Evolutionary conservation across 2,113 vertebrate species (phyloP).

Genomic region (Campylomormyrus tamandua): DNA sequence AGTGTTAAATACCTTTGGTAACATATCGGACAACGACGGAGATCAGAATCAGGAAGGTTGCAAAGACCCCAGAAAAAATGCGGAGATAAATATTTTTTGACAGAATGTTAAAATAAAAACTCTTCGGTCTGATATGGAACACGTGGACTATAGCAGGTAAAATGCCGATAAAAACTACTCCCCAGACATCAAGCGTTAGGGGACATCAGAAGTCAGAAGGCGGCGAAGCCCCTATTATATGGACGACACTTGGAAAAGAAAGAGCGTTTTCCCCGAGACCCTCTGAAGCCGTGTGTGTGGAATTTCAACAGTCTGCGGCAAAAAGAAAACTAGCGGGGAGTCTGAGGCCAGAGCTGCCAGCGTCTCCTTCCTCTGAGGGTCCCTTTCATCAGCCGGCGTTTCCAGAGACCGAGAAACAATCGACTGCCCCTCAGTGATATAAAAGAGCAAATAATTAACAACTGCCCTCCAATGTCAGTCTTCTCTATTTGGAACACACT

Average conservation of each 20-base stretch:
- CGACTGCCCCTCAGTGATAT: not conserved
- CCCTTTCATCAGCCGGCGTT: not conserved
- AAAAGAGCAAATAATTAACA: conserved; percentile 22
- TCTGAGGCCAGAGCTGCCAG: conserved; percentile 9
- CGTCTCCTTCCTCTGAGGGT: not conserved
- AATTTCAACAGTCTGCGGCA: conserved; percentile 31
- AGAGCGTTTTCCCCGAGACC: conserved; percentile 30
- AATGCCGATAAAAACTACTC: not conserved
- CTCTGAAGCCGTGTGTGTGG: conserved; percentile 34
- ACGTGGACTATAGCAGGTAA: not conserved
- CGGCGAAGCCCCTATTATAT: conserved; percentile 31
- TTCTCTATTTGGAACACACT: not conserved
- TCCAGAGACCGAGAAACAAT: conserved; percentile 13
- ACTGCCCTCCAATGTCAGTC: not conserved
- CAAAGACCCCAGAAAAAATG: not conserved
- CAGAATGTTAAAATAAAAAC: not conserved
- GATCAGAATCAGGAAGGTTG: conserved; percentile 25
- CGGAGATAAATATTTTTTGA: not conserved
- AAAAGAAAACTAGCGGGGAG: conserved; percentile 16
- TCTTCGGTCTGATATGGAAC: not conserved
- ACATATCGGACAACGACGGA: conserved; percentile 62
- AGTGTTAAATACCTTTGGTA: conserved; percentile 79
- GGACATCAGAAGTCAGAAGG: conserved; percentile 25
- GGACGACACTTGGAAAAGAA: conserved; percentile 39
- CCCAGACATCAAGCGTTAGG: not conserved